These are phyloP conservation scores for Gadopsis bispinosus DNA, from an alignment of 2,797 vertebrate species.

Conservation along the genomic window DNA sequence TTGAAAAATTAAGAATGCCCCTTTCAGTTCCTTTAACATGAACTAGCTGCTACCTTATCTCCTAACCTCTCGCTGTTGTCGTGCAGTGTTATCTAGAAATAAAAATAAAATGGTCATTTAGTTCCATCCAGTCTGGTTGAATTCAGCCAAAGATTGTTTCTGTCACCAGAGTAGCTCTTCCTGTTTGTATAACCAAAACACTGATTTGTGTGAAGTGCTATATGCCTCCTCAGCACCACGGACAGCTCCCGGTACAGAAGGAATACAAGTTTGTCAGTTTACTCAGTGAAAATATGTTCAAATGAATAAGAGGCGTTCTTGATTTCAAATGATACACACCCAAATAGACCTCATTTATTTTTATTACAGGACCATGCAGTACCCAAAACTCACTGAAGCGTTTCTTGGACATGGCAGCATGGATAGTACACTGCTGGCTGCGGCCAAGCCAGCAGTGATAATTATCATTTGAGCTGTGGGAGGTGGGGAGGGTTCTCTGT, in stretches of 20 bases:
- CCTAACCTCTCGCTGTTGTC: neutral
- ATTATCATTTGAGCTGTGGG: constrained; percentile 64
- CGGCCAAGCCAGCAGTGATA: constrained; percentile 53
- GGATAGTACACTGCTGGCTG: constrained; percentile 26
- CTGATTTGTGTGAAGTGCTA: neutral
- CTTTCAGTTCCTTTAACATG: neutral
- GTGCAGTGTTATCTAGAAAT: neutral
- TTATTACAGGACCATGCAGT: constrained; percentile 51
- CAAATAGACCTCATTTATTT: constrained; percentile 59
- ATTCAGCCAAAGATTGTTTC: neutral
- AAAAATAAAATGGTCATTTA: neutral
- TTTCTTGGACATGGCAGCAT: constrained; percentile 46
- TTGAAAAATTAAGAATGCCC: too few species aligned
- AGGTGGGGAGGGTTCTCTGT: constrained; percentile 35
- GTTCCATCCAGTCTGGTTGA: neutral
- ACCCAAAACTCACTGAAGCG: constrained; percentile 47
- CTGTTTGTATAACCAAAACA: neutral
- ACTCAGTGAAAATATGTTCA: neutral
- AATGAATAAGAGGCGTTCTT: constrained; percentile 10
- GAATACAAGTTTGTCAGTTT: neutral
- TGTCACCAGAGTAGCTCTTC: neutral
- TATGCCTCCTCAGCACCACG: constrained; percentile 30
- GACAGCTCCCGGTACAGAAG: constrained; percentile 35
- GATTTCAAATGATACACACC: constrained; percentile 26
- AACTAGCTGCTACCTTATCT: too few species aligned